Evolutionary conservation across 2,113 vertebrate species (phyloP).

Genomic region (Epinephelus cyanopodus): DNA sequence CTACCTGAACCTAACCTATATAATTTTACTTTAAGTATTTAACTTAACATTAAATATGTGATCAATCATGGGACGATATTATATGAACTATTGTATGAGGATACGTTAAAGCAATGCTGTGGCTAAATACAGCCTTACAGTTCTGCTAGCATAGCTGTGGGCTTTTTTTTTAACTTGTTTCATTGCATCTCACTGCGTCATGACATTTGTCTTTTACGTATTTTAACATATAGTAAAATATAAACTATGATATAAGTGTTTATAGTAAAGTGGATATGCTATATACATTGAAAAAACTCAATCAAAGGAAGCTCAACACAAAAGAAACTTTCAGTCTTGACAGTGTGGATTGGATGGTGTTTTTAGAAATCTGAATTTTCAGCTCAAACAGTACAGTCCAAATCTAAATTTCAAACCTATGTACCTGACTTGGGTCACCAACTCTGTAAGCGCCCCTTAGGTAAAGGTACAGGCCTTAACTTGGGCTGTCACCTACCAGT

Average conservation of each 20-base stretch:
- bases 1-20: no score
- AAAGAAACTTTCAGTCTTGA: neutral
- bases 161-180: neutral
- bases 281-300: neutral
- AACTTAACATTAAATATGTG: no score
- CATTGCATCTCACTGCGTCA: neutral
- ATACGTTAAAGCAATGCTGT: no score
- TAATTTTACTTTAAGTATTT: no score
- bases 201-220: neutral
- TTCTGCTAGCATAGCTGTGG: neutral
- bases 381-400: slow-evolving; percentile 3
- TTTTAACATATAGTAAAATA: neutral
- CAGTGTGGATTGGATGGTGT: neutral
- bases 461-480: neutral
- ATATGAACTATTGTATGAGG: no score
- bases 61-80: no score
- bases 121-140: no score
- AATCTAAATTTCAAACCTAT: neutral
- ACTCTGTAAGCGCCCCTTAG: neutral
- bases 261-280: neutral
- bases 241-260: neutral
- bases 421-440: neutral
- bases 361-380: neutral
- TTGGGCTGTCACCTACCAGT: slow-evolving; percentile 62
- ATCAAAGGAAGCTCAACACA: neutral